Percentiles rank a stretch among this genome's conserved stretches.
These are phyloP conservation scores for Sminthopsis crassicaudata DNA, from an alignment of 2,113 vertebrate species.

Conservation along the genomic window DNA sequence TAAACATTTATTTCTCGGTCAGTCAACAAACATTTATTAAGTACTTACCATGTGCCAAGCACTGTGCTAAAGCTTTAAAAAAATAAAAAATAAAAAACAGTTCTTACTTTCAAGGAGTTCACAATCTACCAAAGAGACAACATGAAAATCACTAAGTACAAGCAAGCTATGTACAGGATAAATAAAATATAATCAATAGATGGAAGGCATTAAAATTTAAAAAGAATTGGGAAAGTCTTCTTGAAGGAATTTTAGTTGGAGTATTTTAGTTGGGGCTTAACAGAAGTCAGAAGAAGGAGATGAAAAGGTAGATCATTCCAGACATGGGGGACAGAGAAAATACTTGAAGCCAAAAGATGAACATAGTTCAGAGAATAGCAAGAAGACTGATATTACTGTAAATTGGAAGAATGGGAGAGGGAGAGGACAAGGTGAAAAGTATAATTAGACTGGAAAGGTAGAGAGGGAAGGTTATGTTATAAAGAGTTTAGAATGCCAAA, in stretches of 20 bases:
- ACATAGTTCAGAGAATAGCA: neutral
- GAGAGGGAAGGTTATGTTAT: neutral
- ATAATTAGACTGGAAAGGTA: neutral
- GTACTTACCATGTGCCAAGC: neutral
- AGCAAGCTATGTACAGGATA: neutral
- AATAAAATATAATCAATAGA: neutral
- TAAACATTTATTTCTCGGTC: neutral
- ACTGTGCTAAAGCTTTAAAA: neutral
- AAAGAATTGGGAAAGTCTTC: too few relatives aligned
- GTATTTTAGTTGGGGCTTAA: neutral
- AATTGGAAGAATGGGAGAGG: neutral
- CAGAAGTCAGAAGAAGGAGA: neutral
- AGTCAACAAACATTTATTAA: too few relatives aligned
- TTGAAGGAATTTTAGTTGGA: too few relatives aligned
- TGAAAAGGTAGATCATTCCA: neutral
- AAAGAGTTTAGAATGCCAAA: neutral
- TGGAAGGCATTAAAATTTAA: neutral
- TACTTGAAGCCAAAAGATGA: neutral
- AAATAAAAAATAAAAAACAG: neutral
- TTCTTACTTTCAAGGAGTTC: neutral
- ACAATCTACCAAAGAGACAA: neutral
- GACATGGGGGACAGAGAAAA: neutral
- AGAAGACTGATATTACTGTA: neutral
- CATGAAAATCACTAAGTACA: neutral
- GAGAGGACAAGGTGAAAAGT: neutral